Evolutionary conservation across 2,797 vertebrate species (phyloP), one percentile per base, ranked within the genome.

Genomic region (Spea hammondii): DNA sequence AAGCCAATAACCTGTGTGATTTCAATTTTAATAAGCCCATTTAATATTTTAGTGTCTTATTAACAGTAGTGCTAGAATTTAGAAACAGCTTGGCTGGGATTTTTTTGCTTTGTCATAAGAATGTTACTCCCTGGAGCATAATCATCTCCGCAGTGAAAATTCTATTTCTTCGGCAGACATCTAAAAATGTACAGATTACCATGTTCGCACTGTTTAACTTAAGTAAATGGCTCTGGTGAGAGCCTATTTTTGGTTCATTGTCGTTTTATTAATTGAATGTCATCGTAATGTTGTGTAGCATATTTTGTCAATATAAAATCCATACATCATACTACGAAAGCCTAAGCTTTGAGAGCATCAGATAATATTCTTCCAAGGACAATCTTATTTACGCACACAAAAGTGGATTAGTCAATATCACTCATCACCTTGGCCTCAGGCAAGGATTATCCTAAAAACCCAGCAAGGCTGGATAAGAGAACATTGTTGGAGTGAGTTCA

Each of bases 81-180:
- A 45, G 54, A 68, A 68, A 59, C 6, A 32, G 65, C 51, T 54
- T 54, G 17, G 74, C 53, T 54, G 17, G 44, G 66, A 50, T 10
- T 32, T 57, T 17, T 51, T 77, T 77, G 76, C 65, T 46, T 32
- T 57, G 51, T 70, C 57, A 54, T 48, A 70, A 53, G 44, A 32
- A 17, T 32, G 32, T 51, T 62, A 50, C 60, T 71, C 69, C 76
- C 76, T 69, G 50, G n/a, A 65, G 69, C 68, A 47, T 9, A 53
- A 44, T 65, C 59, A 70, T 32, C 32, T 1, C 32, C 32, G 32
- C 32, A 32, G 32, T 32, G 32, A 32, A 32, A 32, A 32, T 32
- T 32, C 32, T 1, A 32, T 32, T 32, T 32, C 32, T 32, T 32
- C 32, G 32, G 32, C 32, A 32, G 32, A 32, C 32, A 32, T 32